A percentile compares a stretch with the other conserved stretches of the same genome.
Conservation (phyloP, 2,888 invertebrate genomes). For the Thera britannica region DNA sequence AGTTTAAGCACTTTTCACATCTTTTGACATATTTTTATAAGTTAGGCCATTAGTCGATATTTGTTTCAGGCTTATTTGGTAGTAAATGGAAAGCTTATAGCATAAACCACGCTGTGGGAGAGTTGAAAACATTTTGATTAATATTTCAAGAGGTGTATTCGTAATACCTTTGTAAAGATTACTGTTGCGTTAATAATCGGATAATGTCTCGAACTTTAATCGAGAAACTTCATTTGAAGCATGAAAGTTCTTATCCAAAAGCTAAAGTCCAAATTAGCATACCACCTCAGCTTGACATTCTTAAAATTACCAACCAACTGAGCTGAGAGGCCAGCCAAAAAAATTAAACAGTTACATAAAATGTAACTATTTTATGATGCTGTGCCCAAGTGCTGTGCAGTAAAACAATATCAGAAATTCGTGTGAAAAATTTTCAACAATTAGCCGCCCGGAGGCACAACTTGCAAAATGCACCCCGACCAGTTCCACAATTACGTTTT, state of each 20-base stretch:
- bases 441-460: not conserved
- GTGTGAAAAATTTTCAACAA: constrained; percentile 1
- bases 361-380: not conserved
- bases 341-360: too few relatives aligned
- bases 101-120: constrained; percentile 39
- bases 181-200: constrained; percentile 1
- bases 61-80: not conserved
- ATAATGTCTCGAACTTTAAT: not conserved
- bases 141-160: constrained; percentile 51
- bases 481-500: not conserved
- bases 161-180: constrained; percentile 19
- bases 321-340: too few relatives aligned
- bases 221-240: too few relatives aligned
- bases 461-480: not conserved
- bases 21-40: too few relatives aligned
- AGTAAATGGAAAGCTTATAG: constrained; percentile 17
- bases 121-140: constrained; percentile 59
- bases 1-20: too few relatives aligned
- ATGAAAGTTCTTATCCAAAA: too few relatives aligned
- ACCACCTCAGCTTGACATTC: too few relatives aligned
- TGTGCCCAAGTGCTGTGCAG: not conserved
- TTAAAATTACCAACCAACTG: too few relatives aligned
- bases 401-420: not conserved
- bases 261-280: too few relatives aligned
- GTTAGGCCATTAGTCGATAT: too few relatives aligned